Evolutionary conservation across 2,797 vertebrate genomes (phyloP).

Genomic region (Anableps anableps): DNA sequence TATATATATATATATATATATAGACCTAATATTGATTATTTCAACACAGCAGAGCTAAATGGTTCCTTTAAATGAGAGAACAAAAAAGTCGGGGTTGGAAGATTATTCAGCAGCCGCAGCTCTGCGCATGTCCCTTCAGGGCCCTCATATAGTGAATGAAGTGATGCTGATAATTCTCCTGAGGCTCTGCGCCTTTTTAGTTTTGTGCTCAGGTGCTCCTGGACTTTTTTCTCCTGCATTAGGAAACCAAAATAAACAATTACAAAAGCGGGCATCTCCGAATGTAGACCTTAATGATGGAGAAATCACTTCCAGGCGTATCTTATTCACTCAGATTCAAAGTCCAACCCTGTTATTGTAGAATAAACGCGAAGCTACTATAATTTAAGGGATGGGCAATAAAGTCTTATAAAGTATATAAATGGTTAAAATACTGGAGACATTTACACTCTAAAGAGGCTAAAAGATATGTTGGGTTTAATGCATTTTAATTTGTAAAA

Average conservation of each 20-base stretch:
- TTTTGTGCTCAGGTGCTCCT: neutral
- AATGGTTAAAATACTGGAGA: neutral
- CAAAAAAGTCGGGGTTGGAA: neutral
- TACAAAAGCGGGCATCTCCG: neutral
- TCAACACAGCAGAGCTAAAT: neutral
- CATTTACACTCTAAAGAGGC: neutral
- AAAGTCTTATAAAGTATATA: neutral
- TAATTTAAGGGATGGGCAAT: too few species aligned
- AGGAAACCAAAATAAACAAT: neutral
- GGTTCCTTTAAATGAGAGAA: slow-evolving; percentile 21
- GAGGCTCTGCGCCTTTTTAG: neutral
- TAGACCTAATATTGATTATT: neutral
- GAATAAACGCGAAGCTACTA: neutral
- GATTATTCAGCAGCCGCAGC: neutral
- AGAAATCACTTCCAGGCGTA: neutral
- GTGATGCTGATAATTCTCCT: slow-evolving; percentile 16
- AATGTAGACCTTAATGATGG: neutral
- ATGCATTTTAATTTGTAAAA: neutral
- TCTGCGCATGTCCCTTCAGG: slow-evolving; percentile 32
- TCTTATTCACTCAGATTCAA: neutral
- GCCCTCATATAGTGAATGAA: slow-evolving; percentile 1
- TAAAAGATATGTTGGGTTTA: neutral
- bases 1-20: too few species aligned
- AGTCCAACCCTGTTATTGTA: neutral
- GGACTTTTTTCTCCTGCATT: neutral